A percentile compares a stretch with the other conserved stretches of the same genome.
Evolutionary conservation across 2,113 vertebrate genomes (phyloP).

Genomic region (Ramphastos sulfuratus): DNA sequence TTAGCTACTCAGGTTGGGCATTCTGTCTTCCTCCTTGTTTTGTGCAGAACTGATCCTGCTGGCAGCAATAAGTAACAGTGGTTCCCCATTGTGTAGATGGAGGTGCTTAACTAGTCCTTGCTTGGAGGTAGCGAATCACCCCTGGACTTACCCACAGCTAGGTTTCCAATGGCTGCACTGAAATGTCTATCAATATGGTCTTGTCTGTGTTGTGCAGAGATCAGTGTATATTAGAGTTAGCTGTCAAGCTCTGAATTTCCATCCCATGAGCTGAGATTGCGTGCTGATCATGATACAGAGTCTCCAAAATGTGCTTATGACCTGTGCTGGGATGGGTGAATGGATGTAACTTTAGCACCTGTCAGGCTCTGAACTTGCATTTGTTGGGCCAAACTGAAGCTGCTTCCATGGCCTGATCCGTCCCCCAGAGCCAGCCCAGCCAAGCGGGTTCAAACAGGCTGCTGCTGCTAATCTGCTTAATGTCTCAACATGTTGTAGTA

Average conservation of each 20-base stretch:
- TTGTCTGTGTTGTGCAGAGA: neutral
- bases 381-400: neutral
- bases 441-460: conserved; percentile 42
- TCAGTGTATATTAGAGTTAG: neutral
- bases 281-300: neutral
- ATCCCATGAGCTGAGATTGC: neutral
- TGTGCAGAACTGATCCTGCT: neutral
- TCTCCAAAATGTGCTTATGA: neutral
- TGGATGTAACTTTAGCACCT: neutral
- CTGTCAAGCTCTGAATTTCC: neutral
- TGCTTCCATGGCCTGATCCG: neutral
- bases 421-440: neutral
- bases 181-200: neutral
- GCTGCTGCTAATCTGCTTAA: conserved; percentile 43
- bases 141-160: neutral
- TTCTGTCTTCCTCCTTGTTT: neutral
- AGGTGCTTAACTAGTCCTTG: neutral
- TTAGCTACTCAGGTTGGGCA: neutral
- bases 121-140: neutral
- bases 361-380: neutral
- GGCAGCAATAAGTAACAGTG: neutral
- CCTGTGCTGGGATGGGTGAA: neutral
- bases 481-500: neutral
- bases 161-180: neutral
- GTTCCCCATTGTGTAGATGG: neutral